Evolutionary conservation across 2,888 invertebrate species (phyloP).

Genomic region (Frankliniella intonsa): DNA sequence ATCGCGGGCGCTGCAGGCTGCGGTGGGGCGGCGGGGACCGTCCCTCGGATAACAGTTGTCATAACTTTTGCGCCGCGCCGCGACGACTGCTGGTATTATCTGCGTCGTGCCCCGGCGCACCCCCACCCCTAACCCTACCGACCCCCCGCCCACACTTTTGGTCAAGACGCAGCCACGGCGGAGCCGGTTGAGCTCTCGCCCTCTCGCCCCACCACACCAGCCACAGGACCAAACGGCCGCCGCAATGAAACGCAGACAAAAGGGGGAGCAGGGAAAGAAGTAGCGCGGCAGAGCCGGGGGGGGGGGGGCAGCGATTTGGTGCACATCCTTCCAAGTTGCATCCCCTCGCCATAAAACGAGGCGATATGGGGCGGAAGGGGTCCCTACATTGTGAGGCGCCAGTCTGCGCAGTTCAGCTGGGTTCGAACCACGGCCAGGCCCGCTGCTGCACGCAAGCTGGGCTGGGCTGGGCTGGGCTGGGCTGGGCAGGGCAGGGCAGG

Average conservation of each 20-base stretch:
- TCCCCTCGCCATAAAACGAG: not conserved
- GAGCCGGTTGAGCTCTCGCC: not conserved
- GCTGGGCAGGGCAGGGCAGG: too few species aligned
- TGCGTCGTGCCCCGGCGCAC: not conserved
- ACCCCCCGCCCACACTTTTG: not conserved
- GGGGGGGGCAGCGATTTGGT: not conserved
- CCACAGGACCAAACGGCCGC: not conserved
- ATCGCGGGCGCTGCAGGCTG: too few species aligned
- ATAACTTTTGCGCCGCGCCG: not conserved
- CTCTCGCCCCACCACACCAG: not conserved
- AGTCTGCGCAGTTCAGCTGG: too few species aligned
- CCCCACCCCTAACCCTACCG: not conserved
- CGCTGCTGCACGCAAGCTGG: too few species aligned
- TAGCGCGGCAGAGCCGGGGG: not conserved
- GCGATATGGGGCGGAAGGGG: slow-evolving; percentile 13
- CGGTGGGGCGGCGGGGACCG: not conserved
- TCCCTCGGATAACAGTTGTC: not conserved
- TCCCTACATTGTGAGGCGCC: too few species aligned
- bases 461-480: too few species aligned
- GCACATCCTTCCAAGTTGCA: slow-evolving; percentile 1
- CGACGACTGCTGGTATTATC: not conserved
- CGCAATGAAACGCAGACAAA: not conserved
- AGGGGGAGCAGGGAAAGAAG: not conserved
- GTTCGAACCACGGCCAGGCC: too few species aligned
- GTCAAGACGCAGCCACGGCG: not conserved